These are phyloP conservation scores for Brachionus calyciflorus DNA, from an alignment of 1,140 invertebrate genomes.

Conservation along the genomic window DNA sequence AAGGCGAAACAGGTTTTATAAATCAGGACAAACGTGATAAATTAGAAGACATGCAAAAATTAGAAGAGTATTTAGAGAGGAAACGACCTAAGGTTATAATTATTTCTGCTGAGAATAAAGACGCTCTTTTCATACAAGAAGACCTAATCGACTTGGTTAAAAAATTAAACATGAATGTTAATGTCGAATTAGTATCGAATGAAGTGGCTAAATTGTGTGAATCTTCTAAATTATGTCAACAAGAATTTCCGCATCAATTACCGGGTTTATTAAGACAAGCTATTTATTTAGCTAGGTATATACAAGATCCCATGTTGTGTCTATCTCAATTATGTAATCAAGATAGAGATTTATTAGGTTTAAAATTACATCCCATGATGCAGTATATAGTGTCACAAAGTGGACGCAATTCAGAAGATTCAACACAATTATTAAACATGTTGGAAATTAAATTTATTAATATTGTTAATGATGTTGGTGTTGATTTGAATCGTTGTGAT, in stretches of 20 bases:
- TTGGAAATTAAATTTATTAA: slow-evolving; percentile 86
- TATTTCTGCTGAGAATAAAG: slow-evolving; percentile 76
- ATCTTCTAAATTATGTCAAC: background rate
- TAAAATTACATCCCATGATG: slow-evolving; percentile 83
- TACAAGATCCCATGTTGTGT: slow-evolving; percentile 93
- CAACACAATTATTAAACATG: slow-evolving; percentile 50
- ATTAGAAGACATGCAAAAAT: slow-evolving; percentile 74
- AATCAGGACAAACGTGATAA: slow-evolving; percentile 52
- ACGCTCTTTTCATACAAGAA: slow-evolving; percentile 75
- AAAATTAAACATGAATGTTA: slow-evolving; percentile 67
- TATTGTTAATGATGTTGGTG: slow-evolving; percentile 94
- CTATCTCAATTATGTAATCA: slow-evolving; percentile 89
- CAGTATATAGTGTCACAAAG: slow-evolving; percentile 50
- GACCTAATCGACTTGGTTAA: slow-evolving; percentile 68
- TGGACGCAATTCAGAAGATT: slow-evolving; percentile 1
- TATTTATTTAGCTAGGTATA: slow-evolving; percentile 80
- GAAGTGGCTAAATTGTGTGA: slow-evolving; percentile 70
- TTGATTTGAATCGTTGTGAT: slow-evolving; percentile 90
- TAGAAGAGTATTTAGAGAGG: slow-evolving; percentile 78
- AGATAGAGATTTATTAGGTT: slow-evolving; percentile 90
- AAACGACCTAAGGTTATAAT: slow-evolving; percentile 91
- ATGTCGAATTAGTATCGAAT: slow-evolving; percentile 87
- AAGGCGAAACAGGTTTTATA: background rate
- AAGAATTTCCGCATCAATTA: slow-evolving; percentile 81
- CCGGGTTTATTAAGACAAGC: slow-evolving; percentile 81